These are phyloP conservation scores for Galbula dea DNA, from an alignment of 2,113 vertebrate species.

Conservation along the genomic window DNA sequence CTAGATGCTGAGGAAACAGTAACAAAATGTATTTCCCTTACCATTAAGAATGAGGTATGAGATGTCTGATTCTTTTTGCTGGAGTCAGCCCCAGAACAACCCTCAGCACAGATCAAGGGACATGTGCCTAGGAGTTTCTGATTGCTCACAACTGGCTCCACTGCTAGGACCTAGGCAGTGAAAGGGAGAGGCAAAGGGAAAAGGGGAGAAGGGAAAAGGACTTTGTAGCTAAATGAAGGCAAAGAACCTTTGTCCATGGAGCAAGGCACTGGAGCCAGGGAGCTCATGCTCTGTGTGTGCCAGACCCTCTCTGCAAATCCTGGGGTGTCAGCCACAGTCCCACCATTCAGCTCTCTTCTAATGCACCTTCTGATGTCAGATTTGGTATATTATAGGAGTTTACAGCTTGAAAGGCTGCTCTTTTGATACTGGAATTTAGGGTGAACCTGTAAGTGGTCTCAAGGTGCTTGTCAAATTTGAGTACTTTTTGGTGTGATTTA, in stretches of 20 bases:
- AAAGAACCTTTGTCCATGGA: neutral
- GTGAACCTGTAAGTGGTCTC: conserved; percentile 65
- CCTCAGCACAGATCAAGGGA: fast-evolving
- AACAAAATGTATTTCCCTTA: neutral
- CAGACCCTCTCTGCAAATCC: neutral
- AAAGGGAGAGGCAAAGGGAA: neutral
- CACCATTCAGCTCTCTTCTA: neutral
- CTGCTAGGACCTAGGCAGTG: neutral
- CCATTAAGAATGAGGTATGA: neutral
- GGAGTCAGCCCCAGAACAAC: neutral
- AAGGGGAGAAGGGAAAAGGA: neutral
- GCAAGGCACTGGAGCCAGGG: neutral
- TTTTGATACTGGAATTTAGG: conserved; percentile 73
- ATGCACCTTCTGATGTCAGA: neutral
- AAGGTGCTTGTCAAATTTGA: conserved; percentile 69
- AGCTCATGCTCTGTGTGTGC: neutral
- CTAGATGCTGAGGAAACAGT: neutral
- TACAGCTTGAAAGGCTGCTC: conserved; percentile 43
- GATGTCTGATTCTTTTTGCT: neutral
- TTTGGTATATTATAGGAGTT: conserved; percentile 51
- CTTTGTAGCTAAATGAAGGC: neutral
- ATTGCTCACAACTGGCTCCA: neutral
- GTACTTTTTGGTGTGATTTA: conserved; percentile 75
- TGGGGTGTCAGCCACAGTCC: neutral
- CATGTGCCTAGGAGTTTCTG: neutral